Evolutionary conservation across 1,140 invertebrate species (phyloP).

Genomic region (Neodiprion pinetum): DNA sequence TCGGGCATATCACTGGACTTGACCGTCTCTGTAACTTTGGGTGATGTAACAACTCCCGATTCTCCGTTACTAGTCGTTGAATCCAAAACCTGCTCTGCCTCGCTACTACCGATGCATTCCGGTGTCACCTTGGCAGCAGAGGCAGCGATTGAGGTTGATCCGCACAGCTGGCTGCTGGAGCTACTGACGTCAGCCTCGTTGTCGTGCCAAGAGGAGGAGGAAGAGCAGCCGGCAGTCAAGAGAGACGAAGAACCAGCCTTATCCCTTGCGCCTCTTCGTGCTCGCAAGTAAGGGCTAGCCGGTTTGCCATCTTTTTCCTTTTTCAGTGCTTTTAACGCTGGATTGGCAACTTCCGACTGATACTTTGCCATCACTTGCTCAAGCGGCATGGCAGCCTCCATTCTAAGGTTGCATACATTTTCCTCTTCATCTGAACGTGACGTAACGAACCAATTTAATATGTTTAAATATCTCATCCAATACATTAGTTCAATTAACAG

Average conservation of each 20-base stretch:
- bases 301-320: slow-evolving; percentile 34
- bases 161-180: slow-evolving; percentile 54
- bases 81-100: slow-evolving; percentile 54
- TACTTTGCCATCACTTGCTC: slow-evolving; percentile 78
- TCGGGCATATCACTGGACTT: slow-evolving; percentile 62
- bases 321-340: slow-evolving; percentile 34
- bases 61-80: slow-evolving; percentile 66
- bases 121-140: slow-evolving; percentile 30
- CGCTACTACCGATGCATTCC: slow-evolving; percentile 47
- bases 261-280: slow-evolving; percentile 37
- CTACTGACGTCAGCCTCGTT: slow-evolving; percentile 59
- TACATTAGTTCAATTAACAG: slow-evolving; percentile 22
- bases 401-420: slow-evolving; percentile 75
- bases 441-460: slow-evolving; percentile 1
- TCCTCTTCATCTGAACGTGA: slow-evolving; percentile 69
- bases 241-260: slow-evolving; percentile 42
- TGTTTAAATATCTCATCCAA: slow-evolving; percentile 26
- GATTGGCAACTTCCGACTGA: slow-evolving; percentile 36
- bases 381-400: slow-evolving; percentile 86
- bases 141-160: slow-evolving; percentile 31
- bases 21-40: slow-evolving; percentile 42
- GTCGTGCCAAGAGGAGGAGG: slow-evolving; percentile 47
- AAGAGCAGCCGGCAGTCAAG: slow-evolving; percentile 48
- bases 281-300: slow-evolving; percentile 45
- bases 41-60: slow-evolving; percentile 33